Evolutionary conservation across 2,113 vertebrate genomes (phyloP).

Genomic region (Albula glossodonta): DNA sequence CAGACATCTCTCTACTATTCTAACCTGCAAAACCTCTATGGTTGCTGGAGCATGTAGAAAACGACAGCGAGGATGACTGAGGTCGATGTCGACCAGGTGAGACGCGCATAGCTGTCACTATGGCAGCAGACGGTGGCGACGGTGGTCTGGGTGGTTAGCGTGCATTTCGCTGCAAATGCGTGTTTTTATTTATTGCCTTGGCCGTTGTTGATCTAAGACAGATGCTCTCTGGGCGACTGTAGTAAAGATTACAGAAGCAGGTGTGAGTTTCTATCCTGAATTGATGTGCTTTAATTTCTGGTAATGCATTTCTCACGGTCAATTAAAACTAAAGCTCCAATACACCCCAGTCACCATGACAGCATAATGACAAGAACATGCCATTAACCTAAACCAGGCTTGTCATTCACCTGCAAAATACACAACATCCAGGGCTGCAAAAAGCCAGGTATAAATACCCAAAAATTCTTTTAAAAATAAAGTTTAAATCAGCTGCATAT

Average conservation of each 20-base stretch:
- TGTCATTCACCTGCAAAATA: no score
- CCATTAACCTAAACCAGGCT: no score
- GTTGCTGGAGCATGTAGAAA: slow-evolving; percentile 1
- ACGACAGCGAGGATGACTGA: slow-evolving; percentile 41
- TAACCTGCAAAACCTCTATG: slow-evolving; percentile 2
- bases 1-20: no score
- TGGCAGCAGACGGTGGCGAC: slow-evolving; percentile 32
- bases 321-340: not conserved
- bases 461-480: no score
- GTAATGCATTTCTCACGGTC: not conserved
- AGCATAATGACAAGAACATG: no score
- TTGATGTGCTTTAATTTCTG: not conserved
- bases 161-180: not conserved
- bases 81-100: slow-evolving; percentile 42
- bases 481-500: no score
- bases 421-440: no score
- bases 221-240: not conserved
- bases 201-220: not conserved
- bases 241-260: no score
- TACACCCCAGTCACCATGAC: no score
- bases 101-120: slow-evolving; percentile 41
- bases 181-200: slow-evolving; percentile 5
- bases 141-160: slow-evolving; percentile 16
- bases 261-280: no score
- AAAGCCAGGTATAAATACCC: no score